Conservation (phyloP, 1,140 invertebrate species). For the Magallana ariakensis region DNA sequence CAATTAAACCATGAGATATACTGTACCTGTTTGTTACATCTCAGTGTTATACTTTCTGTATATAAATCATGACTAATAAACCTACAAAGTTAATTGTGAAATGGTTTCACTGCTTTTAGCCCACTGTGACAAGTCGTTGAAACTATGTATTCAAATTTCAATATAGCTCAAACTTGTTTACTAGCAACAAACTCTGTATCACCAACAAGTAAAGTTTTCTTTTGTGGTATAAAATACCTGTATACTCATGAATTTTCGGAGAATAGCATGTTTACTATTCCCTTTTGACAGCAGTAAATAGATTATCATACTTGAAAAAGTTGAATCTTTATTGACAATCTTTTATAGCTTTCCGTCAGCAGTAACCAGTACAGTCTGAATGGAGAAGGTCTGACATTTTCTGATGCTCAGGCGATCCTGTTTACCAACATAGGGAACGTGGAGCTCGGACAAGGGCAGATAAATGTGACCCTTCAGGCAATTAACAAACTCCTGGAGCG, state of each 20-base stretch:
- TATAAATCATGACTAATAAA: background rate
- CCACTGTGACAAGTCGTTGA: no score
- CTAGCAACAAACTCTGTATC: no score
- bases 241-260: no score
- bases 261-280: no score
- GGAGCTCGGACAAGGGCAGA: background rate
- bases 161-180: no score
- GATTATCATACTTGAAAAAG: no score
- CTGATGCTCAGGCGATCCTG: background rate
- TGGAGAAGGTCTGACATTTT: constrained; percentile 8
- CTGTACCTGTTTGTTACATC: background rate
- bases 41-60: background rate
- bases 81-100: no score
- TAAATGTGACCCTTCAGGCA: background rate
- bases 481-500: background rate
- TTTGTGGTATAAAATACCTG: no score
- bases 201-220: no score
- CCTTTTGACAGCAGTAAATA: no score
- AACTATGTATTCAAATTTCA: no score
- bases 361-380: constrained; percentile 16
- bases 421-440: constrained; percentile 14
- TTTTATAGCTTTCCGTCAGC: background rate
- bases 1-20: background rate
- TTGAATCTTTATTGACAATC: background rate
- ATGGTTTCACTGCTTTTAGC: no score